phyloP scores from a whole-genome alignment of 2,113 vertebrate species.

The Chionomys nivalis region DNA sequence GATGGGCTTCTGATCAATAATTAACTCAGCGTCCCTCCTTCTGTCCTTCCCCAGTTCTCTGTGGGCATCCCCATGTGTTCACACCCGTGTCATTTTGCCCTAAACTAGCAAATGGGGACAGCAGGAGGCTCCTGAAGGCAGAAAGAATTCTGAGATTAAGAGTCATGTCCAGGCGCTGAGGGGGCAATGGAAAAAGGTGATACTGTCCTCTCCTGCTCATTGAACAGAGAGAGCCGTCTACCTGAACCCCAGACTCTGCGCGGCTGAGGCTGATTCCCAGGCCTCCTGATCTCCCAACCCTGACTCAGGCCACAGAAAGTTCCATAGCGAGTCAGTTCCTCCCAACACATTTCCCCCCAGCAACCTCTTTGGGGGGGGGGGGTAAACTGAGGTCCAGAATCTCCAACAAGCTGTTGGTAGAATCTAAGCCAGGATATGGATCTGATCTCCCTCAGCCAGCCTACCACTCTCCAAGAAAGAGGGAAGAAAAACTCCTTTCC shows the following conservation, averaged over 20 bases:
- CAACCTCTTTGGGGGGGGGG: neutral
- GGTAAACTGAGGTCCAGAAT: neutral
- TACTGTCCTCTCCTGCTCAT: neutral
- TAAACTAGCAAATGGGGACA: neutral
- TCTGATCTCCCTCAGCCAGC: neutral
- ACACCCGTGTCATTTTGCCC: neutral
- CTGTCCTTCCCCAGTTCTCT: neutral
- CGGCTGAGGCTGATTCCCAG: neutral
- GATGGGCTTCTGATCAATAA: neutral
- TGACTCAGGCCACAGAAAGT: neutral
- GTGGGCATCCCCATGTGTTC: neutral
- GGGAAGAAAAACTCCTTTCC: neutral
- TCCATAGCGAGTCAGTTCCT: rapidly evolving
- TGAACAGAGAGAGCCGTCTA: rapidly evolving
- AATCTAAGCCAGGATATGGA: neutral
- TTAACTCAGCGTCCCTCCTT: neutral
- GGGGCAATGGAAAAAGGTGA: no score
- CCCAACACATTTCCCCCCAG: no score
- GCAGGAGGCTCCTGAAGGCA: rapidly evolving
- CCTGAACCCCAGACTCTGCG: neutral
- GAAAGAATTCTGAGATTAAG: neutral
- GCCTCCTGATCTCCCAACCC: neutral
- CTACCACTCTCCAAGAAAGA: neutral
- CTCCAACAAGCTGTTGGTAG: neutral
- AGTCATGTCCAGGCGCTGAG: neutral